Evolutionary conservation across 1,140 invertebrate species (phyloP).

Genomic region (Magallana angulata): DNA sequence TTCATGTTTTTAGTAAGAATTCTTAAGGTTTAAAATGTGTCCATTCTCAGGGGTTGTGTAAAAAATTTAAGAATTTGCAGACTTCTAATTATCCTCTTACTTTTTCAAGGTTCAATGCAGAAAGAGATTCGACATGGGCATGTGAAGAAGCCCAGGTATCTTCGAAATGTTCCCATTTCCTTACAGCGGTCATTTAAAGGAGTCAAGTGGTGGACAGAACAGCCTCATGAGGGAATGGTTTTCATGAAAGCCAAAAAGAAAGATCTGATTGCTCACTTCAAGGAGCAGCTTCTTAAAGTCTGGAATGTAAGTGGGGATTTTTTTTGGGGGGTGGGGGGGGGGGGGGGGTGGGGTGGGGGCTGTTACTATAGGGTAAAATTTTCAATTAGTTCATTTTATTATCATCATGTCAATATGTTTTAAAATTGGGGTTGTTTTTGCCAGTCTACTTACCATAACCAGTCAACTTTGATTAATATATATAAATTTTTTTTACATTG

Average conservation of each 20-base stretch:
- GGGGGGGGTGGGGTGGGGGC: too few relatives aligned
- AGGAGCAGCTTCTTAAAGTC: constrained; percentile 70
- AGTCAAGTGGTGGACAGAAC: constrained; percentile 69
- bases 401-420: too few relatives aligned
- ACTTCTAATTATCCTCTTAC: too few relatives aligned
- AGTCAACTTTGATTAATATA: too few relatives aligned
- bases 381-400: too few relatives aligned
- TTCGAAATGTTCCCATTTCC: constrained; percentile 66
- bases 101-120: constrained; percentile 66
- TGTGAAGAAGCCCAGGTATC: constrained; percentile 59
- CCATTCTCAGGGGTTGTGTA: too few relatives aligned
- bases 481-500: too few relatives aligned
- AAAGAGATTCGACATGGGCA: constrained; percentile 59
- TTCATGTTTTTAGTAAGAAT: too few relatives aligned
- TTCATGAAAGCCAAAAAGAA: constrained; percentile 64
- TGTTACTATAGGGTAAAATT: background rate
- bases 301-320: constrained; percentile 65
- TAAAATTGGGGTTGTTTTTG: too few relatives aligned
- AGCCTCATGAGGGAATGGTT: constrained; percentile 60
- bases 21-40: too few relatives aligned
- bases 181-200: constrained; percentile 71
- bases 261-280: constrained; percentile 67
- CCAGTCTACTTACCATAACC: too few relatives aligned
- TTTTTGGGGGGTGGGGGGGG: background rate
- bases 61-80: too few relatives aligned